These are phyloP conservation scores for Endomychus coccineus DNA, from an alignment of 2,888 invertebrate genomes.

Conservation along the genomic window DNA sequence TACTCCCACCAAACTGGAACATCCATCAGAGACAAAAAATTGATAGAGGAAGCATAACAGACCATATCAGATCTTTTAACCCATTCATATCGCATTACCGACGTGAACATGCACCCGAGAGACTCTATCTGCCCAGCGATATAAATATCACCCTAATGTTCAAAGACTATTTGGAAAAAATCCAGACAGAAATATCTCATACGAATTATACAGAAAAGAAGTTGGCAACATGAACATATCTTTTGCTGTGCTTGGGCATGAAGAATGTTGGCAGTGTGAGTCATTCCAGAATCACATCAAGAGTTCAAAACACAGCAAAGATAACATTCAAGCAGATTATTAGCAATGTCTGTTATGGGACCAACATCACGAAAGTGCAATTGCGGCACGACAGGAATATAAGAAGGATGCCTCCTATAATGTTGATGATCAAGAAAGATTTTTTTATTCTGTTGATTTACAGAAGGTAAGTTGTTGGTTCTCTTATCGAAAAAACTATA, in stretches of 20 bases:
- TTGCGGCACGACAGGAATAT: background rate
- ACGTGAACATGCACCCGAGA: conserved; percentile 8
- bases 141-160: conserved; percentile 8
- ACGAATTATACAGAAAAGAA: conserved; percentile 9
- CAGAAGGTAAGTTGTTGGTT: conserved; percentile 13
- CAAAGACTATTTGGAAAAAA: conserved; percentile 6
- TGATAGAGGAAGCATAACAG: no score
- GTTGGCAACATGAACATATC: conserved; percentile 8
- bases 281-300: conserved; percentile 2
- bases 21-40: no score
- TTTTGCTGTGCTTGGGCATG: conserved; percentile 8
- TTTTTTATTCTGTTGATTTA: conserved; percentile 2
- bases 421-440: background rate
- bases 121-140: conserved; percentile 10
- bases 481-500: no score
- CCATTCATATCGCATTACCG: conserved; percentile 10
- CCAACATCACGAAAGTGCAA: background rate
- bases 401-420: background rate
- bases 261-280: conserved; percentile 7
- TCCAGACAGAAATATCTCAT: background rate
- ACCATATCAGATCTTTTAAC: conserved; percentile 9
- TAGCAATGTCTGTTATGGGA: conserved; percentile 1
- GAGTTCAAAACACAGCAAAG: background rate
- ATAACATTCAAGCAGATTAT: background rate
- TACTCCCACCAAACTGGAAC: no score